Evolutionary conservation across 2,113 vertebrate species (phyloP), one percentile per base, ranked within the genome.

Genomic region (Passer domesticus): DNA sequence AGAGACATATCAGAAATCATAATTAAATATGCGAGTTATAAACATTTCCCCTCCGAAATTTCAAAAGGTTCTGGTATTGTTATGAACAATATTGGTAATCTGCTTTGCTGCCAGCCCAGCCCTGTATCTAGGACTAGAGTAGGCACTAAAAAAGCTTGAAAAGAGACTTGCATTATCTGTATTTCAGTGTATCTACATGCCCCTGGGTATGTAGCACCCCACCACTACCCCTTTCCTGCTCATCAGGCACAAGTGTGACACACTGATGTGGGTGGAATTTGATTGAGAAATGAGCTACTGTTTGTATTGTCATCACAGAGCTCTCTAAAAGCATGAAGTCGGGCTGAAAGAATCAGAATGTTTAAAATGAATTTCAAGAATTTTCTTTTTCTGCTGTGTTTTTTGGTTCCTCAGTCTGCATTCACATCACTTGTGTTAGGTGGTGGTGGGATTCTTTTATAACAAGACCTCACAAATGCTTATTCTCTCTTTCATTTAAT

Each of bases 261-360:
- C 81, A 89, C 89, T 81, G 69, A 58, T 92, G 94, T 96, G 95
- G 92, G 92, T 95, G 94, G 95, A 94, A 96, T 97, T 94, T 91
- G 94, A 96, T 92, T 89, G 95, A 95, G 92, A 96, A 97, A 92
- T 73, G 96, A 97, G 87, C 76, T 94, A 84, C 80, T 96, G 89
- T 95, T 95, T 92, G 95, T 95, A 95, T 96, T 95, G 92, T 94
- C 95, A 96, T 84, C 92, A 83, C 91, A 92, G 66, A 91, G 53
- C 55, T 78, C 62, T 94, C 81, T 82, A 25, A 89, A 92, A 91
- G 87, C 89, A 77, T 69, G 75, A 90, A 96, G 70, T 76, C 2
- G 0, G 64, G 78, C 83, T 89, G 68, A 89, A 94, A 94, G 90
- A 89, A 89, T 86, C 73, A 79, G 62, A 82, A 94, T 92, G 81